Evolutionary conservation across 2,113 vertebrate species (phyloP).

Genomic region (Microtus ochrogaster): DNA sequence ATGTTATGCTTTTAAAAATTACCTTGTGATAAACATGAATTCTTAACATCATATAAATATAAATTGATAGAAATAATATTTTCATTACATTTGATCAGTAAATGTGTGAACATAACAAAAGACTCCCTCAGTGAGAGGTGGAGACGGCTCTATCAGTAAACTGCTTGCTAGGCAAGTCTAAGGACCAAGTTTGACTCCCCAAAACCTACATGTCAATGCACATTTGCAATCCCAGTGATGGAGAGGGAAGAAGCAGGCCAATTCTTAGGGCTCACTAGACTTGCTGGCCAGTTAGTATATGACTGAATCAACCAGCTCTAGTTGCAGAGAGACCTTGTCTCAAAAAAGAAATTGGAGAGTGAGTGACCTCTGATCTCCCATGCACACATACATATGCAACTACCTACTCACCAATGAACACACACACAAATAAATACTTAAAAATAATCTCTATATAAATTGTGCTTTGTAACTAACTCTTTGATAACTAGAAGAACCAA

Average conservation of each 20-base stretch:
- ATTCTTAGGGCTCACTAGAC: too few species aligned
- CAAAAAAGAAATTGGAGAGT: neutral
- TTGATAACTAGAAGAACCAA: slow-evolving; percentile 26
- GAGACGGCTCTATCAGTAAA: neutral
- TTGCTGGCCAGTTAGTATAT: neutral
- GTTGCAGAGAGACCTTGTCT: neutral
- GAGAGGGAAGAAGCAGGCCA: neutral
- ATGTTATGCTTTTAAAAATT: neutral
- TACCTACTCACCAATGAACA: too few species aligned
- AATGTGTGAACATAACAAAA: neutral
- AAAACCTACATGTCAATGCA: neutral
- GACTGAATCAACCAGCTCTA: neutral
- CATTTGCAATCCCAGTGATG: neutral
- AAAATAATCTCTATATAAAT: neutral
- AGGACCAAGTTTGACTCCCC: neutral
- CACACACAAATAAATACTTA: neutral
- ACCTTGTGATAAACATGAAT: neutral
- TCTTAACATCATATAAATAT: neutral
- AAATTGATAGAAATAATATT: slow-evolving; percentile 23
- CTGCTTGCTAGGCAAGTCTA: neutral
- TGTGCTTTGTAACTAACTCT: neutral
- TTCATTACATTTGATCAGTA: neutral
- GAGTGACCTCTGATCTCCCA: neutral
- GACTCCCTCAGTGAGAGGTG: neutral
- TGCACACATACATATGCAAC: neutral